Evolutionary conservation across 2,888 invertebrate species (phyloP), one percentile per base, ranked within the genome.

Genomic region (Dexiosoma caninum): DNA sequence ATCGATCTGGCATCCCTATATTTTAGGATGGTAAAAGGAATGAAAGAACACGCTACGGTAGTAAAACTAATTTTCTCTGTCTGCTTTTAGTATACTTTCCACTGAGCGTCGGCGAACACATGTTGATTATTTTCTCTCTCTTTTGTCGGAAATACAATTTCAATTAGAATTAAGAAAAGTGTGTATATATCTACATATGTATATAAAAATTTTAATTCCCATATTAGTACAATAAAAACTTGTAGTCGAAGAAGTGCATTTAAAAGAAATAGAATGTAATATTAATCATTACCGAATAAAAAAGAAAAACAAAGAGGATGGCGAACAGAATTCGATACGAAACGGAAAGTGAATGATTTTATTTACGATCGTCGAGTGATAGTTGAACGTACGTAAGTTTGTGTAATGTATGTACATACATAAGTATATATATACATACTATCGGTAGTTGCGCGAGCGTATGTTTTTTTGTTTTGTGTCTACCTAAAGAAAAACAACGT

Each of bases 311-410:
- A 70, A 62, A 57, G 30, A 2, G 6, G 42, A 16, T 35, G 32
- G 12, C 27, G 42, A 49, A 42, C 12, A 49, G 57, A 46, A 69
- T 64, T 1, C 6, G 32, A 59, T 74, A 71, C 59, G 70, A 80
- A 76, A 81, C 76, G 32, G 76, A 76, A 81, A 81, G 76, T 76
- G 76, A 76, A 71, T 66, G 70, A 60, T 75, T 66, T 76, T 75
- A 57, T 75, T 70, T 80, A 62, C 55, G 37, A 42, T 49, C 35
- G 35, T 59, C 66, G 78, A 51, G 62, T 53, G 57, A 62, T 60
- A 71, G 49, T 78, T 72, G 51, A 75, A 75, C 16, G 66, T 75
- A 67, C 35, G 30, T 44, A 40, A 6, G 46, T 70, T n/a, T 49
- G 49, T 51, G n/a, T 40, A 2, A 8, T 67, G 16, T 12, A 49